Conservation (phyloP, 2,113 vertebrate genomes). For the Heterocephalus glaber region DNA sequence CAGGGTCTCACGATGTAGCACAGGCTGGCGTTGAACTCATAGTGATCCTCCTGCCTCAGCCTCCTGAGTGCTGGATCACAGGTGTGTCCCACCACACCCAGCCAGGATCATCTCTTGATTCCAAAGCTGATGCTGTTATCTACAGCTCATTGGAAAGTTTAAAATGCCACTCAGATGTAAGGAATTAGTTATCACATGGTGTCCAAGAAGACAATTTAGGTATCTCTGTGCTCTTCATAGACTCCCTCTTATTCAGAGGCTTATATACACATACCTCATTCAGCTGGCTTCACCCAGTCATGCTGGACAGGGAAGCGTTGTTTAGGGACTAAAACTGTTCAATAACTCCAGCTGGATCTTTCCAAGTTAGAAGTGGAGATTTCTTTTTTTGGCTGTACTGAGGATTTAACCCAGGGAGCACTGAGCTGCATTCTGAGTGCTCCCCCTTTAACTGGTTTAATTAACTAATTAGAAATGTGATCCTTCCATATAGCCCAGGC, state of each 20-base stretch:
- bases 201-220: background rate
- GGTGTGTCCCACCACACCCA: background rate
- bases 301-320: background rate
- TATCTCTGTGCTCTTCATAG: background rate
- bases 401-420: background rate
- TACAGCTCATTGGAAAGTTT: background rate
- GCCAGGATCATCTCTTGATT: background rate
- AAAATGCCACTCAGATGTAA: background rate
- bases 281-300: background rate
- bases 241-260: background rate
- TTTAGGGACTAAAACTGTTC: slow-evolving; percentile 17
- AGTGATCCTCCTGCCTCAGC: background rate
- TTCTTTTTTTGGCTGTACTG: background rate
- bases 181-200: background rate
- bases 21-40: background rate
- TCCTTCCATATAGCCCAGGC: background rate
- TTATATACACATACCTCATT: background rate
- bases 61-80: background rate
- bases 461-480: background rate
- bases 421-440: background rate
- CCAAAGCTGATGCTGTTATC: background rate
- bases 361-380: slow-evolving; percentile 8
- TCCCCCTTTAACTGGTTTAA: background rate
- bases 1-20: background rate
- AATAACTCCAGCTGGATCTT: background rate